phyloP scores from a whole-genome alignment of 2,797 vertebrate species.

The Pseudochaenichthys georgianus region DNA sequence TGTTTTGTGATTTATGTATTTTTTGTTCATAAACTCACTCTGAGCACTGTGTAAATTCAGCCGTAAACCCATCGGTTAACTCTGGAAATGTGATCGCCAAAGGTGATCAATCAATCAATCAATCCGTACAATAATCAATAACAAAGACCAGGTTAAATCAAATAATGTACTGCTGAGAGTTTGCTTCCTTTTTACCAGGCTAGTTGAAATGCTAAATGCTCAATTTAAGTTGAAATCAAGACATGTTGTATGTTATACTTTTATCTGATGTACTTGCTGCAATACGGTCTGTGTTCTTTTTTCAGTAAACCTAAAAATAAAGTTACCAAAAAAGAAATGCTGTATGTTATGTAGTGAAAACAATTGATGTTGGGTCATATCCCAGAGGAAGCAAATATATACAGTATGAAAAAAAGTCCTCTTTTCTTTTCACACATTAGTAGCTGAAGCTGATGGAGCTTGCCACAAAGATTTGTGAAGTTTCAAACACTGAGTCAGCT shows the following conservation, averaged over 20 bases:
- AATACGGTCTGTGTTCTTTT: too few relatives aligned
- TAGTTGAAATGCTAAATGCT: slow-evolving; percentile 33
- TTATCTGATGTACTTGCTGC: too few relatives aligned
- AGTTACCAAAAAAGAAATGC: slow-evolving; percentile 6
- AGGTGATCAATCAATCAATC: slow-evolving; percentile 56
- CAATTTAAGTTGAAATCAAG: slow-evolving; percentile 35
- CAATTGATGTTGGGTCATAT: slow-evolving; percentile 53
- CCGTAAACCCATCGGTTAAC: slow-evolving; percentile 62
- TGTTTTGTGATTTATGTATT: slow-evolving; percentile 54
- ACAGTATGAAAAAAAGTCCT: slow-evolving; percentile 6
- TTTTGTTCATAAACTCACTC: slow-evolving; percentile 52
- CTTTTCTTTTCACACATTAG: slow-evolving; percentile 49
- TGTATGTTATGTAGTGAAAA: slow-evolving; percentile 27
- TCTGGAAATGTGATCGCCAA: slow-evolving; percentile 52
- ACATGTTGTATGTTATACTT: slow-evolving; percentile 29
- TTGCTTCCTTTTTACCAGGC: slow-evolving; percentile 35
- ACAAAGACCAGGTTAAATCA: slow-evolving; percentile 29
- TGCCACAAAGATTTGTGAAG: slow-evolving; percentile 46
- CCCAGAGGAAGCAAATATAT: slow-evolving; percentile 19
- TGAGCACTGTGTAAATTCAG: slow-evolving; percentile 41
- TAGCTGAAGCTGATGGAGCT: slow-evolving; percentile 24
- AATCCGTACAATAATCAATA: slow-evolving; percentile 48
- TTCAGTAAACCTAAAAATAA: too few relatives aligned
- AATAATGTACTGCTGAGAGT: slow-evolving; percentile 36
- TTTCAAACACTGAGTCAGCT: slow-evolving; percentile 40